These are phyloP conservation scores for Ptychochromis oligacanthus DNA, from an alignment of 2,113 vertebrate species.

Conservation along the genomic window DNA sequence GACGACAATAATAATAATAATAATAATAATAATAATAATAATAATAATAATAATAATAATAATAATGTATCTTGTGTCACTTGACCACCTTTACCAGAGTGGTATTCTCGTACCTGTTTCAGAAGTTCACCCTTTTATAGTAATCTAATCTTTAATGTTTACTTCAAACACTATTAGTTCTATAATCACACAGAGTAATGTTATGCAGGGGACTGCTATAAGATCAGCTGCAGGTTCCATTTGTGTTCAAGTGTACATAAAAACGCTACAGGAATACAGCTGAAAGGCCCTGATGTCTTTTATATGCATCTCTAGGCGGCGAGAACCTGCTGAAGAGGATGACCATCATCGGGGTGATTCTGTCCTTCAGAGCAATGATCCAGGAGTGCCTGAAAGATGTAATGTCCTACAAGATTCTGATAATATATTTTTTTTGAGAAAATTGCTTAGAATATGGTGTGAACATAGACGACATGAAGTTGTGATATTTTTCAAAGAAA, in stretches of 20 bases:
- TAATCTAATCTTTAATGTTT: neutral
- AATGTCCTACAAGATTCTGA: slow-evolving; percentile 23
- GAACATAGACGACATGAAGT: rapidly evolving
- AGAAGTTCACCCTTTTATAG: neutral
- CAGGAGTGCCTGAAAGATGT: slow-evolving; percentile 89
- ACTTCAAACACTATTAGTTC: neutral
- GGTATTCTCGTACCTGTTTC: too few relatives aligned
- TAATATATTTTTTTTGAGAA: neutral
- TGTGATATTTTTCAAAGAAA: too few relatives aligned
- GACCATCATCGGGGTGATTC: slow-evolving; percentile 94
- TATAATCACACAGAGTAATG: neutral
- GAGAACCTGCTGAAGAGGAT: slow-evolving; percentile 92
- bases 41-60: neutral
- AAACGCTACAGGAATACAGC: rapidly evolving
- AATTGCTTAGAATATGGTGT: neutral
- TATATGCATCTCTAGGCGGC: slow-evolving; percentile 75
- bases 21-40: rapidly evolving
- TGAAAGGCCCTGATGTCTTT: neutral
- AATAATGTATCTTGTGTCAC: neutral
- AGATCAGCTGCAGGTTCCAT: neutral
- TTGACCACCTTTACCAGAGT: neutral
- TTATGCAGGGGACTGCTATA: neutral
- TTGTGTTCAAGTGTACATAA: neutral
- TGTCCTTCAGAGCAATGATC: slow-evolving; percentile 88
- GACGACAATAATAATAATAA: neutral